A percentile compares a stretch with the other conserved stretches of the same genome.
Conservation (phyloP, 2,888 invertebrate genomes). For the Willowsia nigromaculata region DNA sequence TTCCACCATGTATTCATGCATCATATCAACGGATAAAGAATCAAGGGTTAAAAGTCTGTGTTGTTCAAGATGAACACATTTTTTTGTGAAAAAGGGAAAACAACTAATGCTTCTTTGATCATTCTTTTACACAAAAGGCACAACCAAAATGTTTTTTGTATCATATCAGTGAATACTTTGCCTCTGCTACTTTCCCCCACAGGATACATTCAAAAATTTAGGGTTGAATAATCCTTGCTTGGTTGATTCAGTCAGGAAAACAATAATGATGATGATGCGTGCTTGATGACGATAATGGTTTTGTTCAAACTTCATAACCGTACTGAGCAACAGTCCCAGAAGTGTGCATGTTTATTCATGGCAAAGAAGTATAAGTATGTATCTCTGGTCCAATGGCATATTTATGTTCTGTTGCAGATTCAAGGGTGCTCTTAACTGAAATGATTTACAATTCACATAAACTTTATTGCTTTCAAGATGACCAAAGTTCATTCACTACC, state of each 20-base stretch:
- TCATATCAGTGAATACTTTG: conserved; percentile 13
- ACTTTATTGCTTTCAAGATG: conserved; percentile 44
- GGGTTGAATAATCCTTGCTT: conserved; percentile 39
- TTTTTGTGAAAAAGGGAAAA: conserved; percentile 35
- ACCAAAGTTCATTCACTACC: neutral
- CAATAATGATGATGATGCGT: conserved; percentile 18
- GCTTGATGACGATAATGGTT: conserved; percentile 24
- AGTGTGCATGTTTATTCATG: conserved; percentile 34
- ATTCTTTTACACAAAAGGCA: conserved; percentile 25
- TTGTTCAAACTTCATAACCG: conserved; percentile 37
- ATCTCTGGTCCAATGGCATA: neutral
- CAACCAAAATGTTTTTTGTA: neutral
- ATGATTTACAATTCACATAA: conserved; percentile 43
- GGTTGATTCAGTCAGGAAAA: neutral
- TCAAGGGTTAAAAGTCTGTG: conserved; percentile 76
- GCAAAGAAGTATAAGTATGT: neutral
- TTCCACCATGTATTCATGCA: neutral
- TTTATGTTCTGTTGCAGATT: neutral
- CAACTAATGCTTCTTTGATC: conserved; percentile 64
- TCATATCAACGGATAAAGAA: neutral
- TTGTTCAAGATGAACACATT: neutral
- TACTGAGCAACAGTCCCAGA: conserved; percentile 44
- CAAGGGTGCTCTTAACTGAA: neutral
- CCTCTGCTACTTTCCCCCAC: conserved; percentile 9
- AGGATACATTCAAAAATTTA: conserved; percentile 36